Conservation (phyloP, 1,140 invertebrate species). For the Lepidostoma basale region DNA sequence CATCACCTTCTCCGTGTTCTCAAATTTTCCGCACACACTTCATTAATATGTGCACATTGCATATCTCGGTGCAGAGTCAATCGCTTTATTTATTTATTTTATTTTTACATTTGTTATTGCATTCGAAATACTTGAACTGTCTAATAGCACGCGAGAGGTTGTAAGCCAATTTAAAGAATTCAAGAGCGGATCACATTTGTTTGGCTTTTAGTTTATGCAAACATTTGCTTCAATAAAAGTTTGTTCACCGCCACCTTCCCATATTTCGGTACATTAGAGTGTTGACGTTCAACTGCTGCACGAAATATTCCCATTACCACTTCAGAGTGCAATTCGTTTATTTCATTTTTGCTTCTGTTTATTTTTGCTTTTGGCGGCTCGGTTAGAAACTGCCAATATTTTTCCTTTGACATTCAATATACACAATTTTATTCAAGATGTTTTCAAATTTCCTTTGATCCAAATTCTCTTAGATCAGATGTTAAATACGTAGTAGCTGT, state of each 20-base stretch:
- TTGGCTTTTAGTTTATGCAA: background rate
- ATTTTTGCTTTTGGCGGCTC: background rate
- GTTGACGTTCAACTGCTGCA: background rate
- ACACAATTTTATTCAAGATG: too few relatives aligned
- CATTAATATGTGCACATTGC: too few relatives aligned
- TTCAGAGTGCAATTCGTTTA: conserved; percentile 5
- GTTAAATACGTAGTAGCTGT: background rate
- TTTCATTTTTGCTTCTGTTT: background rate
- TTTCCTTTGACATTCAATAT: too few relatives aligned
- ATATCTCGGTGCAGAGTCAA: too few relatives aligned
- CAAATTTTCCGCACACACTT: too few relatives aligned
- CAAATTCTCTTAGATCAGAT: too few relatives aligned
- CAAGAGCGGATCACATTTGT: background rate
- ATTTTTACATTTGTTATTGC: too few relatives aligned
- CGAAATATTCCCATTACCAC: conserved; percentile 4
- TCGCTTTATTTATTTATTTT: too few relatives aligned
- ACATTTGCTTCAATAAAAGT: conserved; percentile 1
- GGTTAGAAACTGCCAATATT: too few relatives aligned
- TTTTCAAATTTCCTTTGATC: too few relatives aligned
- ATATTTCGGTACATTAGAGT: background rate
- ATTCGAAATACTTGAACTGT: background rate
- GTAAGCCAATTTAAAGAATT: too few relatives aligned
- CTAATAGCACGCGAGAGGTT: background rate
- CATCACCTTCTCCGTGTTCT: too few relatives aligned
- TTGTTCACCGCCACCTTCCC: background rate